Evolutionary conservation across 2,113 vertebrate species (phyloP), one percentile per base, ranked within the genome.

Genomic region (Syngnathus typhle): DNA sequence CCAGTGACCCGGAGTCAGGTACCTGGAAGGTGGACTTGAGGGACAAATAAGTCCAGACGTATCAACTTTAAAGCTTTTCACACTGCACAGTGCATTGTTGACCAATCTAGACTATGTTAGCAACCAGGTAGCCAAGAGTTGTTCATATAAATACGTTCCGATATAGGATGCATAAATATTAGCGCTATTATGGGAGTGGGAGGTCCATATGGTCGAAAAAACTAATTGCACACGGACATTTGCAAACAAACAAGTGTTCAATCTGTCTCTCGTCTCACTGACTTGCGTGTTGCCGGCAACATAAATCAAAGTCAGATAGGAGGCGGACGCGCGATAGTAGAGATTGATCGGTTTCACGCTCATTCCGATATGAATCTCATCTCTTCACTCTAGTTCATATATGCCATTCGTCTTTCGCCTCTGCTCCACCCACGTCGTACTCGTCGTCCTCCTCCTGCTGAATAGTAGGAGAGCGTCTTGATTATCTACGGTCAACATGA

Each of bases 1-100:
- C 60, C 56, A 49, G 82, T 60, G 79, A 72, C 64, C 70, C 2
- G 81, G 84, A 88, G 88, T 91, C 88, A 89, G 80, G 32, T 15
- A 37, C 16, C 44, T 36, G 52, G 47, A 63, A 75, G 72, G 62
- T 27, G 15, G 46, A 63, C 43, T 2, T 12, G 39, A 1, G 7
- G 59, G 59, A 65, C 68, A 63, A 67, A 70, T 70, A 78, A 78
- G 78, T 78, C 81, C 78, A 76, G 64, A 36, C 54, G 1, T 68
- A 51, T 19, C 55, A 36, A 36, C 6, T 36, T 16, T 16, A 58
- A 15, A 32, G 27, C 21, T 55, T 55, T 55, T 55, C 27, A 36
- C 13, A 36, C 6, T 16, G 23, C 23, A 51, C 49, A 51, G 19
- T 1, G 19, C 19, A n/a, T 2, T n/a, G 49, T 43, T 12, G 41